Percentiles rank a stretch among this genome's conserved stretches.
These are phyloP conservation scores for Sinhomidia bicolor DNA, from an alignment of 2,888 invertebrate species.

Conservation along the genomic window DNA sequence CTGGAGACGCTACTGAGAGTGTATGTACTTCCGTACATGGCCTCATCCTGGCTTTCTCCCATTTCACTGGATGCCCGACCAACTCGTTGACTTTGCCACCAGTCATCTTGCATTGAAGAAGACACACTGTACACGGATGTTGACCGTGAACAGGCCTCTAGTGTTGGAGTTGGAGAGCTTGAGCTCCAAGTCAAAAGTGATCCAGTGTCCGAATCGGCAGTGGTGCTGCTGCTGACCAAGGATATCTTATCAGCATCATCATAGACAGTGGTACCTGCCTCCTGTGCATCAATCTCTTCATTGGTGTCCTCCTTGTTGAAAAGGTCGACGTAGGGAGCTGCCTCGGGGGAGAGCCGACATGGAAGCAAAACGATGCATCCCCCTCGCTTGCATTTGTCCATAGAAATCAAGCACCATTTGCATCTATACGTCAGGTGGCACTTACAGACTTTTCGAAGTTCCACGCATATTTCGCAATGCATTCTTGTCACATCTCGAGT, in stretches of 20 bases:
- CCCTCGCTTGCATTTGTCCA: constrained; percentile 46
- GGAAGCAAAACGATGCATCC: constrained; percentile 49
- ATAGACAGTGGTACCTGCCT: background rate
- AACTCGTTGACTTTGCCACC: background rate
- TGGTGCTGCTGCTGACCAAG: background rate
- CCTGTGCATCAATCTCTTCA: constrained; percentile 37
- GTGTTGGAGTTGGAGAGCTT: background rate
- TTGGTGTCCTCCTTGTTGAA: constrained; percentile 33
- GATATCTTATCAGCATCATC: background rate
- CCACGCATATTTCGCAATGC: constrained; percentile 9
- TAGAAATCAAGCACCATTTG: constrained; percentile 41
- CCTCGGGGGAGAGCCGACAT: background rate
- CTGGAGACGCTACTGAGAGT: background rate
- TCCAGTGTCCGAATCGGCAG: background rate
- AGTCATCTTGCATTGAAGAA: background rate
- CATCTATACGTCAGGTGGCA: constrained; percentile 8
- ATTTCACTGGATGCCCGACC: too few species aligned
- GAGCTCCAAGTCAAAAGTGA: background rate
- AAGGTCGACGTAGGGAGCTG: background rate
- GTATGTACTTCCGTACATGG: background rate
- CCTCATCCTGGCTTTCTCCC: too few species aligned
- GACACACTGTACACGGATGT: background rate
- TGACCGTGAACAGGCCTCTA: background rate
- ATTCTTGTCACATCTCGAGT: background rate
- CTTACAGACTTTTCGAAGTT: background rate